phyloP scores from a whole-genome alignment of 1,140 invertebrate genomes.

The Micrasema minimum region DNA sequence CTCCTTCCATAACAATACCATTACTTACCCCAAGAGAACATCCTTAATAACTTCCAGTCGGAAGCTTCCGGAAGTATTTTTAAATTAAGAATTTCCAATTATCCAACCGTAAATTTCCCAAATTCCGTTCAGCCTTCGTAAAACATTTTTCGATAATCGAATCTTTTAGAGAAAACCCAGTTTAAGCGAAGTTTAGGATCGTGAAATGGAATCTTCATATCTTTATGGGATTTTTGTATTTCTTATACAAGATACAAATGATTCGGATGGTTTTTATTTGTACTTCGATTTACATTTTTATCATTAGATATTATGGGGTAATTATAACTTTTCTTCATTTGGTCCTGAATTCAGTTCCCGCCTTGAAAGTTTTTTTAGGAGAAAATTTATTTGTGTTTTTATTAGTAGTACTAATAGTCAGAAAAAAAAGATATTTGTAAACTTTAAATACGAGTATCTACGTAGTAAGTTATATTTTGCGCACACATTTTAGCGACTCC shows the following conservation, averaged over 20 bases:
- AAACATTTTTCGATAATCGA: constrained; percentile 38
- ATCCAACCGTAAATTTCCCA: constrained; percentile 37
- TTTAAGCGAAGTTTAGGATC: background rate
- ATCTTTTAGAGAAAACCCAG: constrained; percentile 15
- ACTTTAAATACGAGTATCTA: no score
- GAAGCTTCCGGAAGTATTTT: constrained; percentile 36
- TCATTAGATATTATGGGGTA: no score
- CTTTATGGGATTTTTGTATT: background rate
- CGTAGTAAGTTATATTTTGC: no score
- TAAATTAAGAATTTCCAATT: constrained; percentile 42
- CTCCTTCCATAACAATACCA: constrained; percentile 8
- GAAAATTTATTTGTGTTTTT: no score
- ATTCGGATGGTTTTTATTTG: background rate
- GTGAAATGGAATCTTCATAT: background rate
- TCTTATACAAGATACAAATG: background rate
- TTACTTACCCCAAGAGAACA: constrained; percentile 1
- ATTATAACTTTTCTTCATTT: no score
- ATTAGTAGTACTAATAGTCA: no score
- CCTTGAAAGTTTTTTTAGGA: no score
- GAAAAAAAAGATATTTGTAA: no score
- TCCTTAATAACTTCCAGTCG: constrained; percentile 31
- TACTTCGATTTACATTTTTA: no score
- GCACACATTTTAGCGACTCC: no score
- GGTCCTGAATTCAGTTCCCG: no score
- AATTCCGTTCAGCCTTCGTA: constrained; percentile 24